phyloP scores from a whole-genome alignment of 2,888 invertebrate species.

The Saturnia pavonia region DNA sequence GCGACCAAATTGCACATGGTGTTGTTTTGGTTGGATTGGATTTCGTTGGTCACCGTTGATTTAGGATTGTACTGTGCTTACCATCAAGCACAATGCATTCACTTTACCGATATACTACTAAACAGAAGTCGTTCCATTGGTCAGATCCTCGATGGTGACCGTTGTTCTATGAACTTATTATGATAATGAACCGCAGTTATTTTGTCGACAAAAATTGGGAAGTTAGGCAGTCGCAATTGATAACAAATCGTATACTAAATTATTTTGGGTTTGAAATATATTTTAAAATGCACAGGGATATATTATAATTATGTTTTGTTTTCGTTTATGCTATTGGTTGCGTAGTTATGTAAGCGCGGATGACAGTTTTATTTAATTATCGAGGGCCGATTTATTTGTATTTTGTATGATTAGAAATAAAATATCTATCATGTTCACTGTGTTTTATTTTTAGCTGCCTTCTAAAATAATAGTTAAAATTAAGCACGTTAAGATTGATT shows the following conservation, averaged over 20 bases:
- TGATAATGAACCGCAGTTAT: no score
- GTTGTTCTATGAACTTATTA: no score
- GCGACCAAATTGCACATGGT: no score
- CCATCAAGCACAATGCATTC: no score
- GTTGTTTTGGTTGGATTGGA: no score
- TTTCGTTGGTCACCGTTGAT: no score
- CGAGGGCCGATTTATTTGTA: neutral
- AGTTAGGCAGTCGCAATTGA: neutral
- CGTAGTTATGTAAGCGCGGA: neutral
- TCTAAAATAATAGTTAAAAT: neutral
- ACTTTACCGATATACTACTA: no score
- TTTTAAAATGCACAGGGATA: neutral
- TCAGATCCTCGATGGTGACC: no score
- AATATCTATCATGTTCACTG: neutral
- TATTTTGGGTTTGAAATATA: neutral
- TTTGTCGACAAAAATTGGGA: no score
- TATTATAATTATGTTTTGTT: neutral
- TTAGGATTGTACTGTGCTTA: no score
- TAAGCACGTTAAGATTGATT: neutral
- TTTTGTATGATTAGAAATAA: conserved; percentile 11
- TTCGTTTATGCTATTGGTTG: neutral
- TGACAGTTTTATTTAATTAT: neutral
- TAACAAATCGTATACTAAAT: neutral
- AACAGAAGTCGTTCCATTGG: no score
- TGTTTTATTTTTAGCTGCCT: neutral